These are phyloP conservation scores for Caenorhabditis brenneri DNA, from an alignment of 1,140 invertebrate species.

Conservation along the genomic window DNA sequence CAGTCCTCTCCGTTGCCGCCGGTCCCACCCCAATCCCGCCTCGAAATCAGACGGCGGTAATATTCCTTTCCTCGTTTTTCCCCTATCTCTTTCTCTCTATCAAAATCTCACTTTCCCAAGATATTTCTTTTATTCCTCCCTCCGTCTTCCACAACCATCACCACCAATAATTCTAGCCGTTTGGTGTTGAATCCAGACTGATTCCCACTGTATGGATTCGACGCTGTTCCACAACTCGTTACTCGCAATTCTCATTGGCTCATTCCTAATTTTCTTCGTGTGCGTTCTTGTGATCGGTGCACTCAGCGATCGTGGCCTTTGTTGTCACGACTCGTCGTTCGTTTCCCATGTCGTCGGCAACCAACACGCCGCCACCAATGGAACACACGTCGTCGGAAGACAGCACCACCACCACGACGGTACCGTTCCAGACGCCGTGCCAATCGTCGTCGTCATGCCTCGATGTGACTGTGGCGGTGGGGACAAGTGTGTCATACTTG, in stretches of 20 bases:
- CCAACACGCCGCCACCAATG: slow-evolving; percentile 35
- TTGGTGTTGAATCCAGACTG: neutral
- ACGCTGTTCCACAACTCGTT: slow-evolving; percentile 64
- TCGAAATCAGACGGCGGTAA: slow-evolving; percentile 39
- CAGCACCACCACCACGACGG: slow-evolving; percentile 7
- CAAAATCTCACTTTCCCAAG: neutral
- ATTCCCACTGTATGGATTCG: slow-evolving; percentile 56
- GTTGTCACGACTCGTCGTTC: slow-evolving; percentile 60
- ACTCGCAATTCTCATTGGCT: slow-evolving; percentile 62
- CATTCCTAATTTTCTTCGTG: slow-evolving; percentile 65
- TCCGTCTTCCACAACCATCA: neutral
- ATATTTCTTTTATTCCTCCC: neutral
- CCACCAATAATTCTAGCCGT: neutral
- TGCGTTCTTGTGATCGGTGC: slow-evolving; percentile 68
- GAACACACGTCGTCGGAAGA: slow-evolving; percentile 32
- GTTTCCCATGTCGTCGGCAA: slow-evolving; percentile 41
- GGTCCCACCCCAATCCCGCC: slow-evolving; percentile 14
- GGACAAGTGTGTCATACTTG: slow-evolving; percentile 23
- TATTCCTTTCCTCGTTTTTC: neutral
- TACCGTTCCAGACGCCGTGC: neutral
- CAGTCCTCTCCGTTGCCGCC: slow-evolving; percentile 16
- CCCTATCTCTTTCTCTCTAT: slow-evolving; percentile 4
- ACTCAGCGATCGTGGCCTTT: slow-evolving; percentile 60
- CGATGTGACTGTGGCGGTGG: slow-evolving; percentile 38
- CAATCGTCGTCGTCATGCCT: slow-evolving; percentile 43